Base-by-base conservation (phyloP, 2,888 invertebrate species). In the Sinodicranocentrus sp. region DNA sequence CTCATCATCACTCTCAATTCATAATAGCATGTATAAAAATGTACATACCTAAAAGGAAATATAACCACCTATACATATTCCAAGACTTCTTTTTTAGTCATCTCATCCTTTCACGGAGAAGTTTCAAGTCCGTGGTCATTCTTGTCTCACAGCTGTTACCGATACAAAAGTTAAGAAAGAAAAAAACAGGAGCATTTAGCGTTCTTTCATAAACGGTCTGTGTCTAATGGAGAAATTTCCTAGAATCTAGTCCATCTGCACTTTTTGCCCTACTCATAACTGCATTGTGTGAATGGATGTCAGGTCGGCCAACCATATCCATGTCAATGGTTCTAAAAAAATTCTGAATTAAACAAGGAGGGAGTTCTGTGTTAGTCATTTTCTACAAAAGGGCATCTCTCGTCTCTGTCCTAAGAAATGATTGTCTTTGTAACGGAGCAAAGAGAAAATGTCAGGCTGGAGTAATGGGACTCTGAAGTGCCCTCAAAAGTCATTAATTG, bases 271-370 rank as follows among this genome's bases (percentile, higher is more conserved):
- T 3, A 33, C 5, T 10, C 33, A 33, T 33, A 6, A 6, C 33
- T 33, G 33, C 33, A 33, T 33, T 15, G 57, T 33, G 63, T 19
- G 52, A 48, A 63, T 57, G 39, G 43, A 67, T 54, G 76, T 76
- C 76, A 54, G 67, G 67, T 67, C 76, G 63, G 33, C 76, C 76
- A 54, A 67, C 54, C 67, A 67, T 76, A 39, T 67, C 67, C 43
- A 76, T 57, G 65, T 67, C 76, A 75, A 48, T 75, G 26, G 48
- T 75, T 25, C 63, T 43, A 17, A 48, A 63, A 63, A n/a, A 63
- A 63, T 25, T n/a, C n/a, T n/a, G n/a, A n/a, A n/a, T 33, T 33
- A 33, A 33, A 33, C 33, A 6, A 33, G 33, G 33, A 6, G 10
- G 33, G 33, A 33, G 5, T 33, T 33, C 33, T 33, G 10, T 33